phyloP scores from a whole-genome alignment of 1,140 invertebrate genomes.

The Gerris buenoi region DNA sequence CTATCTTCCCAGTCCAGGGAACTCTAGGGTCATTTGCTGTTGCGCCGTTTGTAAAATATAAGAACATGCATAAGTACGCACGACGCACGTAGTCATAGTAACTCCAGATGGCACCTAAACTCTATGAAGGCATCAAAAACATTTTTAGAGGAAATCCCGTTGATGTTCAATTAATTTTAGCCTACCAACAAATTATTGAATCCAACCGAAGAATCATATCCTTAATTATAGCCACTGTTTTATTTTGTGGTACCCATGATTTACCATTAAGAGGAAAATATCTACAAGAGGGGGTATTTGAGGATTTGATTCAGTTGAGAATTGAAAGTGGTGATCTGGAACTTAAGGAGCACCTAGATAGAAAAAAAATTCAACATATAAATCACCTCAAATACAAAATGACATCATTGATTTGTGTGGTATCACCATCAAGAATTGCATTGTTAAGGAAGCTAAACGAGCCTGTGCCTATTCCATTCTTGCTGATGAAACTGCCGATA shows the following conservation, averaged over 20 bases:
- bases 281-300: not conserved
- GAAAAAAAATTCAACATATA: not conserved
- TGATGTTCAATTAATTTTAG: not conserved
- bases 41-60: not conserved
- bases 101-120: not conserved
- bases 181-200: not conserved
- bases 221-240: not conserved
- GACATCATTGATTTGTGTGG: conserved; percentile 12
- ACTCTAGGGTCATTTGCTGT: not conserved
- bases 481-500: not conserved
- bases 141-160: not conserved
- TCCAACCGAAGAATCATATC: not conserved
- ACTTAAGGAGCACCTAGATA: not conserved
- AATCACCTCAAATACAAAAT: not conserved
- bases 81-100: too few relatives aligned
- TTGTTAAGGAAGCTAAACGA: conserved; percentile 13
- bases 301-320: not conserved
- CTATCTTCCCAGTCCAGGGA: not conserved
- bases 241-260: not conserved
- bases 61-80: not conserved
- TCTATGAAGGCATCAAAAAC: not conserved
- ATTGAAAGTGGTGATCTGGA: not conserved
- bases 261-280: not conserved
- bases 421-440: conserved; percentile 16
- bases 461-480: not conserved